phyloP scores from a whole-genome alignment of 1,140 invertebrate species.

The Aethina tumida region DNA sequence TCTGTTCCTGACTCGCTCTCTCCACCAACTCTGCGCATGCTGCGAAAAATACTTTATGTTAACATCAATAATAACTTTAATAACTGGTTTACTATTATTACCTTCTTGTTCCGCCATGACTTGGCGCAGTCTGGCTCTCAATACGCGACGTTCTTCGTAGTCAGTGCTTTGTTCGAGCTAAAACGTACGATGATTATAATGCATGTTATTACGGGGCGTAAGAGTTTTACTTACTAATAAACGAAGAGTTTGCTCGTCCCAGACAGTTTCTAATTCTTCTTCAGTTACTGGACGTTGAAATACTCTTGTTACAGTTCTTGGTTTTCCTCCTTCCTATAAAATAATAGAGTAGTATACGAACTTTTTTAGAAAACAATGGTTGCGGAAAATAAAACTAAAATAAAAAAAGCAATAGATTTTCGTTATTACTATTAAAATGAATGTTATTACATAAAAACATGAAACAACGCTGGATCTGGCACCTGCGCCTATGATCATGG shows the following conservation, averaged over 20 bases:
- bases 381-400: no score
- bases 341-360: no score
- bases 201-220: not conserved
- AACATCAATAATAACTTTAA: no score
- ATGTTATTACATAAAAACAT: no score
- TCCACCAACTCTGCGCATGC: constrained; percentile 49
- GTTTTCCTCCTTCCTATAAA: constrained; percentile 31
- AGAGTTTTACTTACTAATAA: constrained; percentile 48
- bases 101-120: constrained; percentile 72
- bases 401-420: no score
- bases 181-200: constrained; percentile 28
- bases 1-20: constrained; percentile 38
- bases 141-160: constrained; percentile 74
- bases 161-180: constrained; percentile 76
- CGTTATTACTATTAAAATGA: no score
- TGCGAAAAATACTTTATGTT: constrained; percentile 29
- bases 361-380: no score
- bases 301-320: constrained; percentile 24
- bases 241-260: constrained; percentile 60
- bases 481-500: no score
- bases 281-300: constrained; percentile 32
- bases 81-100: constrained; percentile 27
- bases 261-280: constrained; percentile 56
- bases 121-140: constrained; percentile 64
- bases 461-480: no score